A percentile compares a stretch with the other conserved stretches of the same genome.
Evolutionary conservation across 30 jellyfish, hydroid and myxozoan genomes (phyloP).

Genomic region (Hydractinia symbiolongicarpus): DNA sequence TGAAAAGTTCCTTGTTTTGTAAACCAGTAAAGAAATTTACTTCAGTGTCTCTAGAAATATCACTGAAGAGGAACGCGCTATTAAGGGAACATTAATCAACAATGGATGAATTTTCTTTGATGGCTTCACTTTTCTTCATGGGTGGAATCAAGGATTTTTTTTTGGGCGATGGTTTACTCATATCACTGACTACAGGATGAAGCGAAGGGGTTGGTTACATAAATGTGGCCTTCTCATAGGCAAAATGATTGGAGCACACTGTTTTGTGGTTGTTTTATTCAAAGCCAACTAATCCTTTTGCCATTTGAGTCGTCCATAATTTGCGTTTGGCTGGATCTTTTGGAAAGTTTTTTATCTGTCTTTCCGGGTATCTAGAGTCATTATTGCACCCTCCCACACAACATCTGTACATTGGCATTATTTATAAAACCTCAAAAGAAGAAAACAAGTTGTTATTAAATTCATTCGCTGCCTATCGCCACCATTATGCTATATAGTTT

Average conservation of each 20-base stretch:
- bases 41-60: conserved; percentile 25
- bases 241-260: background rate
- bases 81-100: no score
- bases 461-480: no score
- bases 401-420: background rate
- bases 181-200: background rate
- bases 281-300: background rate
- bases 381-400: background rate
- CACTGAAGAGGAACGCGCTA: conserved; percentile 22
- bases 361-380: background rate
- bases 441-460: no score
- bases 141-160: no score
- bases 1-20: no score
- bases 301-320: background rate
- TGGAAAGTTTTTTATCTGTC: background rate
- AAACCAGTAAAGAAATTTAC: conserved; percentile 10
- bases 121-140: no score
- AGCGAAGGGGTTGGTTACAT: background rate
- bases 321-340: background rate
- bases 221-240: background rate
- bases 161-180: background rate
- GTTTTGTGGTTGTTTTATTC: background rate
- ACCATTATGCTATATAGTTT: no score
- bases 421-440: no score
- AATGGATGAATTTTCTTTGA: no score